These are phyloP conservation scores for Deilephila elpenor DNA, from an alignment of 2,888 invertebrate genomes.

Conservation along the genomic window DNA sequence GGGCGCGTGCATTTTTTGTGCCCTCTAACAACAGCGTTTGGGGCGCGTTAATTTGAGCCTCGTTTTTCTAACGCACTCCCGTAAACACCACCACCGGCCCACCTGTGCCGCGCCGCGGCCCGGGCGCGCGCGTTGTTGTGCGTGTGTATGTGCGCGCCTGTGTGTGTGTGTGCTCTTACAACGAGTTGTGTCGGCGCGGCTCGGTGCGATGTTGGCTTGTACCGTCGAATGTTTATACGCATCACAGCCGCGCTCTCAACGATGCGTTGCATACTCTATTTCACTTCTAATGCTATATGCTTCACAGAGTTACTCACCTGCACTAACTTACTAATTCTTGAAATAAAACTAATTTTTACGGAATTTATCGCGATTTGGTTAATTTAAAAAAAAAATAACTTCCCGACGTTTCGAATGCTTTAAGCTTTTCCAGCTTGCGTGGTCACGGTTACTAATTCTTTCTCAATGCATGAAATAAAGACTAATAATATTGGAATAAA, in stretches of 20 bases:
- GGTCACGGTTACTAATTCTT: too few relatives aligned
- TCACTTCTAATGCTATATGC: too few relatives aligned
- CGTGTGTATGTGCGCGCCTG: neutral
- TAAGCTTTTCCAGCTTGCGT: too few relatives aligned
- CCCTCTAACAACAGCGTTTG: slow-evolving; percentile 39
- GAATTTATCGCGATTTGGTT: too few relatives aligned
- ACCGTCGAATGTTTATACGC: neutral
- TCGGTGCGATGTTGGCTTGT: neutral
- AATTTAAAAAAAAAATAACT: too few relatives aligned
- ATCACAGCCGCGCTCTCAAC: neutral
- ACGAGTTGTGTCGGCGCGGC: neutral
- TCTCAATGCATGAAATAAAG: too few relatives aligned
- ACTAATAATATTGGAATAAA: too few relatives aligned
- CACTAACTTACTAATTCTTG: too few relatives aligned
- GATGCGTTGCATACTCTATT: neutral
- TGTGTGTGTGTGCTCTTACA: neutral
- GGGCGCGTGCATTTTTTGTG: neutral
- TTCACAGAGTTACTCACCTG: too few relatives aligned
- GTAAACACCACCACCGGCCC: slow-evolving; percentile 51
- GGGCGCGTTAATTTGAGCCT: slow-evolving; percentile 65
- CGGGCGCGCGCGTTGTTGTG: neutral
- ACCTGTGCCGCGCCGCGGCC: slow-evolving; percentile 32
- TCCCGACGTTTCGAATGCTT: too few relatives aligned
- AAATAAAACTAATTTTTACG: too few relatives aligned
- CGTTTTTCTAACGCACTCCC: slow-evolving; percentile 62